These are phyloP conservation scores for Caerostris darwini DNA, from an alignment of 1,140 invertebrate species.

Conservation along the genomic window DNA sequence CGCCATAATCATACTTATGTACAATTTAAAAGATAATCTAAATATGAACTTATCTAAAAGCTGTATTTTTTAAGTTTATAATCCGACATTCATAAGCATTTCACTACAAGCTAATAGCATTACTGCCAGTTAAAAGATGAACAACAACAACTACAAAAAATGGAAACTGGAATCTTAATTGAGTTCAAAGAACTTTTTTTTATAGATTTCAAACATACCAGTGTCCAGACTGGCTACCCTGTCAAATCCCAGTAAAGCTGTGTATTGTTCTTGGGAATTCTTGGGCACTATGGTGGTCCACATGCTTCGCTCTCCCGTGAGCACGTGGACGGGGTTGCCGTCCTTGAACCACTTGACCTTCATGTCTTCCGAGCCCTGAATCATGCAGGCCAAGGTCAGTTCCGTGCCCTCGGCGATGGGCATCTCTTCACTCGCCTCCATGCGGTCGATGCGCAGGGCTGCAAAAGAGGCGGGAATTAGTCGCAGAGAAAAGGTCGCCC, in stretches of 20 bases:
- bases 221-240: conserved; percentile 65
- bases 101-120: no score
- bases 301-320: conserved; percentile 66
- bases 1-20: no score
- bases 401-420: conserved; percentile 75
- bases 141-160: neutral
- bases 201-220: conserved; percentile 47
- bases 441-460: conserved; percentile 71
- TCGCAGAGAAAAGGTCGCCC: no score
- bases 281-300: conserved; percentile 77
- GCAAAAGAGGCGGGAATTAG: neutral
- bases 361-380: conserved; percentile 70
- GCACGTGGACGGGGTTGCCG: conserved; percentile 63
- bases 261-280: conserved; percentile 77
- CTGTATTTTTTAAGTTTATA: no score
- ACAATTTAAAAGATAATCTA: no score
- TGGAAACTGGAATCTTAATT: no score
- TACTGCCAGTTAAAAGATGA: neutral
- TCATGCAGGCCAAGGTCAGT: conserved; percentile 77
- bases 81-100: no score
- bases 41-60: no score
- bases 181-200: no score
- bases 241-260: conserved; percentile 76
- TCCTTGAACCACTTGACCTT: conserved; percentile 78
- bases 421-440: conserved; percentile 74